phyloP scores from a whole-genome alignment of 2,113 vertebrate species.

The Pachypanchax playfairii region DNA sequence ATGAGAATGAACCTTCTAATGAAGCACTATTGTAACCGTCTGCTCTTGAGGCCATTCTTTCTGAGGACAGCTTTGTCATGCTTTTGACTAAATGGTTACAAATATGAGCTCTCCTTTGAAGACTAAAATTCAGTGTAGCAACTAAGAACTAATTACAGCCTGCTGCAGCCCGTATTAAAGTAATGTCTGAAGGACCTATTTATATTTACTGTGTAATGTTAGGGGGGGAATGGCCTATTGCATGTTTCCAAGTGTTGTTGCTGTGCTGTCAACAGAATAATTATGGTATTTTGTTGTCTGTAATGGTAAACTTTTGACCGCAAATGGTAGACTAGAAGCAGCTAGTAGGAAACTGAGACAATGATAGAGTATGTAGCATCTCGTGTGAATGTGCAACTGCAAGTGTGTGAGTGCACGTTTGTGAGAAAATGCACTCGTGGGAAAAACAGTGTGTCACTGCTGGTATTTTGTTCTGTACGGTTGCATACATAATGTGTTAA shows the following conservation, averaged over 20 bases:
- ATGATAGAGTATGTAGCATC: conserved; percentile 29
- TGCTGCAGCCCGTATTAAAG: conserved; percentile 4
- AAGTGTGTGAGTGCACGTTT: background rate
- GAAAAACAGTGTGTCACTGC: conserved; percentile 30
- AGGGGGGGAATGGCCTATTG: conserved; percentile 1
- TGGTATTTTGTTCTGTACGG: conserved; percentile 46
- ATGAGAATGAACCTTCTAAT: conserved; percentile 58
- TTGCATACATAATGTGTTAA: conserved; percentile 43
- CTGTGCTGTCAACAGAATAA: conserved; percentile 40
- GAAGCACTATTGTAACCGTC: conserved; percentile 46
- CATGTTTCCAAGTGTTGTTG: conserved; percentile 7
- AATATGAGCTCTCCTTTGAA: conserved; percentile 42
- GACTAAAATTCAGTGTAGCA: conserved; percentile 36
- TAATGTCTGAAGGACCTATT: conserved; percentile 17
- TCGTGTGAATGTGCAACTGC: conserved; percentile 8
- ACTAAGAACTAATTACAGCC: conserved; percentile 50
- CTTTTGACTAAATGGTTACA: conserved; percentile 47
- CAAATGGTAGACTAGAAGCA: conserved; percentile 16
- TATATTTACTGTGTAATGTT: conserved; percentile 28
- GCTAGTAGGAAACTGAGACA: conserved; percentile 14
- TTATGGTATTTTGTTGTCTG: conserved; percentile 29
- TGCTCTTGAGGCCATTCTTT: conserved; percentile 32
- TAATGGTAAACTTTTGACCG: conserved; percentile 43
- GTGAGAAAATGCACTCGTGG: conserved; percentile 6
- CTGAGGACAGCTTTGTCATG: conserved; percentile 53